These are phyloP conservation scores for Iselma pallidipennis DNA, from an alignment of 2,888 invertebrate genomes.

Conservation along the genomic window DNA sequence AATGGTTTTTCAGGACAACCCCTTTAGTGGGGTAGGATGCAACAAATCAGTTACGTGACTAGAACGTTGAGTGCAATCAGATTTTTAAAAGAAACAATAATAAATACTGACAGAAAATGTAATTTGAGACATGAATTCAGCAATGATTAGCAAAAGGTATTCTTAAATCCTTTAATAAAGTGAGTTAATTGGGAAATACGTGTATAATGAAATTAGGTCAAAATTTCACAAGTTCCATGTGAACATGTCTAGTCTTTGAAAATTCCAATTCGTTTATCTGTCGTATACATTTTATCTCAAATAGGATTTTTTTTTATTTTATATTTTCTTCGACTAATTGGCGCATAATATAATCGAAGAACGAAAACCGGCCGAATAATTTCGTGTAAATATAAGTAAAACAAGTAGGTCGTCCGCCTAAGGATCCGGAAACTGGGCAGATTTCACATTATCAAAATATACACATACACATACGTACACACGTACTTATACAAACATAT, in stretches of 20 bases:
- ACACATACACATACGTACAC: too few relatives aligned
- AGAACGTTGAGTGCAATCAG: too few relatives aligned
- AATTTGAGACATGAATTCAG: background rate
- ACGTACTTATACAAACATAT: too few relatives aligned
- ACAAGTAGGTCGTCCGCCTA: slow-evolving; percentile 25
- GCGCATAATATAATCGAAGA: slow-evolving; percentile 8
- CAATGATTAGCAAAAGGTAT: background rate
- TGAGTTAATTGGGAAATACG: background rate
- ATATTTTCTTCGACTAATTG: slow-evolving; percentile 1
- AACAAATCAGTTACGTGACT: too few relatives aligned
- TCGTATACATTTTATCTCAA: background rate
- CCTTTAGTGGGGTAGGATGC: too few relatives aligned
- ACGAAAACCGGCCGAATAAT: slow-evolving; percentile 5
- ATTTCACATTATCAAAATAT: slow-evolving; percentile 27
- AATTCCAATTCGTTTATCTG: slow-evolving; percentile 3
- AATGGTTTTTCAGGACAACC: too few relatives aligned
- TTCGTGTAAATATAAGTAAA: slow-evolving; percentile 10
- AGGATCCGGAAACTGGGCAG: slow-evolving; percentile 29
- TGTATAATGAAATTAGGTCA: background rate
- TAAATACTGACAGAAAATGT: background rate
- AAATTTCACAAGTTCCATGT: background rate
- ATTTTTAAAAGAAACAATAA: background rate
- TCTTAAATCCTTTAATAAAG: background rate
- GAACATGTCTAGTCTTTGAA: background rate
- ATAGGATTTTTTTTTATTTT: too few relatives aligned